Conservation (phyloP, 2,113 vertebrate species). For the Cryptotis parvus region DNA sequence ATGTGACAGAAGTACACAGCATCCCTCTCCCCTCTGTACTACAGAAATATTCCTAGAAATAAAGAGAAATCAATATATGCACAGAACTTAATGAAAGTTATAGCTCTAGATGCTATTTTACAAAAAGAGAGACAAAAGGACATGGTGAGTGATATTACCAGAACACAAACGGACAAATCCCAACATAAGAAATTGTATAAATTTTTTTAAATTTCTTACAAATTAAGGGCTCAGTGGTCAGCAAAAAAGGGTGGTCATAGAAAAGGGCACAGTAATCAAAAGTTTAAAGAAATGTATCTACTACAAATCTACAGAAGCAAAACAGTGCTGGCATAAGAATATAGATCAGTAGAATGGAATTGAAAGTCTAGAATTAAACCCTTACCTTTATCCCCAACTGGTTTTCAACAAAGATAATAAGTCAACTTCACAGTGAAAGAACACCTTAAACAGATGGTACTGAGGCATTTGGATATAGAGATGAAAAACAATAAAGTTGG, state of each 20-base stretch:
- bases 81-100: neutral
- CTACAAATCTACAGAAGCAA: neutral
- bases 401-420: neutral
- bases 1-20: neutral
- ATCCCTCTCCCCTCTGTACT: no score
- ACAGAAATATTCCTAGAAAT: neutral
- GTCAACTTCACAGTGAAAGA: neutral
- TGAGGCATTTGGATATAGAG: neutral
- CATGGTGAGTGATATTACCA: neutral
- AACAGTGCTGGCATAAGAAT: neutral
- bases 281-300: neutral
- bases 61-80: neutral
- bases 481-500: neutral
- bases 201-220: neutral
- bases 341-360: neutral
- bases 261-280: neutral
- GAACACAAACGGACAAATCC: neutral
- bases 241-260: neutral
- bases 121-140: neutral
- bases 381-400: neutral
- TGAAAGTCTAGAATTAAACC: conserved; percentile 3
- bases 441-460: neutral
- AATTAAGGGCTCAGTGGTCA: neutral
- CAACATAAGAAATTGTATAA: neutral
- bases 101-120: conserved; percentile 20